phyloP scores from a whole-genome alignment of 2,888 invertebrate genomes.

The Celastrina argiolus region DNA sequence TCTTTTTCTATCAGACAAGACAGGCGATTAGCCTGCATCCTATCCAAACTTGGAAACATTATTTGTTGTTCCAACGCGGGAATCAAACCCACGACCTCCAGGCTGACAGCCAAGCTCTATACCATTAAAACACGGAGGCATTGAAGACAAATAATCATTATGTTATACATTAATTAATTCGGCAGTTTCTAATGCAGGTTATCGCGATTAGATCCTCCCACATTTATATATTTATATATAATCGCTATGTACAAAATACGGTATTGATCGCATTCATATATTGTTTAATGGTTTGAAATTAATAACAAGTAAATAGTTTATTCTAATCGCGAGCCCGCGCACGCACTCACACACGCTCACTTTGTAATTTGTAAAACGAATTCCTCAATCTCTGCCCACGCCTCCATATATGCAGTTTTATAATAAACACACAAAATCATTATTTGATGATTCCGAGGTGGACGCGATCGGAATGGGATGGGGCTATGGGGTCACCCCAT shows the following conservation, averaged over 20 bases:
- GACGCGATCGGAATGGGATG: conserved; percentile 57
- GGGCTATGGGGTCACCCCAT: conserved; percentile 47
- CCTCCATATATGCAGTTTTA: conserved; percentile 51
- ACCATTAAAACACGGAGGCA: too few species aligned
- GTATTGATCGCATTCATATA: conserved; percentile 47
- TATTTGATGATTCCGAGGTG: conserved; percentile 75
- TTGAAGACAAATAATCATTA: too few species aligned
- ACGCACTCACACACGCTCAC: conserved; percentile 42
- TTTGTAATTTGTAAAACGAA: conserved; percentile 42
- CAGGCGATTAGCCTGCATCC: too few species aligned
- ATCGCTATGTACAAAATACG: conserved; percentile 38
- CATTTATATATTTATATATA: conserved; percentile 32
- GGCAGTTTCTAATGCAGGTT: conserved; percentile 14
- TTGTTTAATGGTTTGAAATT: conserved; percentile 52
- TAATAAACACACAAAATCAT: conserved; percentile 74
- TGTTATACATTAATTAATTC: conserved; percentile 6
- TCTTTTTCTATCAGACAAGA: too few species aligned
- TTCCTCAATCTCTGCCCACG: conserved; percentile 37
- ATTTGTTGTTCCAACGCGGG: too few species aligned
- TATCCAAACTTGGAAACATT: too few species aligned
- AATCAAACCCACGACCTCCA: too few species aligned
- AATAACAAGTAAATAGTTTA: conserved; percentile 58
- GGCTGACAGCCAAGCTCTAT: too few species aligned
- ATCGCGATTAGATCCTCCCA: conserved; percentile 22
- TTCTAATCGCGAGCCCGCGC: conserved; percentile 46